phyloP scores from a whole-genome alignment of 1,140 invertebrate genomes.

The Lepidurus couesii region DNA sequence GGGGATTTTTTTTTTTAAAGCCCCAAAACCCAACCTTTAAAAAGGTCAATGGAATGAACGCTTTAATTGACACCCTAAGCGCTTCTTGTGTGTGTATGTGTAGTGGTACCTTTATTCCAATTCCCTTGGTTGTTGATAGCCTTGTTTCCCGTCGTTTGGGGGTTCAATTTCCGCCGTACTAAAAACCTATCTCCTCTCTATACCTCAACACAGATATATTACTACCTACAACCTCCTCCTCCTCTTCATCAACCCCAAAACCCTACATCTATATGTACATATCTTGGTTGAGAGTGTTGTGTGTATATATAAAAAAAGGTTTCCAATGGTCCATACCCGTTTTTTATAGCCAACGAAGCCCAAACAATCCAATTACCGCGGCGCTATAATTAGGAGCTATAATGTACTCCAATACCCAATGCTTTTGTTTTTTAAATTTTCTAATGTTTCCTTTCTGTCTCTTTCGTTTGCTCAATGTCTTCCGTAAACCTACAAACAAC shows the following conservation, averaged over 20 bases:
- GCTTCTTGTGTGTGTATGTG: background rate
- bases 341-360: slow-evolving; percentile 8
- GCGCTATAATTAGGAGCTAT: slow-evolving; percentile 19
- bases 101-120: background rate
- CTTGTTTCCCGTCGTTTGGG: slow-evolving; percentile 6
- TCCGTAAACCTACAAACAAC: background rate
- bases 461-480: background rate
- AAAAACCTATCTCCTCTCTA: background rate
- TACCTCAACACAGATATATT: no score
- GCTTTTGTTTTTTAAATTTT: background rate
- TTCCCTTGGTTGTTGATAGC: background rate
- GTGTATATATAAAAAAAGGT: background rate
- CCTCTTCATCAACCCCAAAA: background rate
- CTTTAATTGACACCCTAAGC: slow-evolving; percentile 22
- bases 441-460: background rate
- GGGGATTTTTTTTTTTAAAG: background rate
- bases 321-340: slow-evolving; percentile 9
- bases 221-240: no score
- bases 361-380: slow-evolving; percentile 18
- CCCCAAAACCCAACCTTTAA: background rate
- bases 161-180: background rate
- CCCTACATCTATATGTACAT: background rate
- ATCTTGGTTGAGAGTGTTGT: background rate
- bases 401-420: slow-evolving; percentile 11
- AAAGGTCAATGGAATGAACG: slow-evolving; percentile 16